Percentiles rank a stretch among this genome's conserved stretches.
Evolutionary conservation across 2,113 vertebrate genomes (phyloP).

Genomic region (Ornithorhynchus anatinus): DNA sequence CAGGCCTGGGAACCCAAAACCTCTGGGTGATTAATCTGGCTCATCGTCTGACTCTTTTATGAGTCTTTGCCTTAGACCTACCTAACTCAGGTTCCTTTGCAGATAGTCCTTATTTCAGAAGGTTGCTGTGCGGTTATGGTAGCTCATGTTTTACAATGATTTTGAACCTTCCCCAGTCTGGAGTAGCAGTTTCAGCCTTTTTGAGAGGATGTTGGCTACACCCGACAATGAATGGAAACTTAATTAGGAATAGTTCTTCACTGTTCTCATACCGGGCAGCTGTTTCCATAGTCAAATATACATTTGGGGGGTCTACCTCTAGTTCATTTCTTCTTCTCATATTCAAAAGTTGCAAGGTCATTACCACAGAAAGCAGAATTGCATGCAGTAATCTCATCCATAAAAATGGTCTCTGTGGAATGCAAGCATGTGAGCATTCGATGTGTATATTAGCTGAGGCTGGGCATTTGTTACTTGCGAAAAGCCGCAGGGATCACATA

Average conservation of each 20-base stretch:
- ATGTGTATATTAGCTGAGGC: background rate
- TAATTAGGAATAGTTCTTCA: background rate
- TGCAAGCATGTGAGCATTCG: constrained; percentile 5
- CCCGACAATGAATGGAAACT: background rate
- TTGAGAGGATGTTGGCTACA: background rate
- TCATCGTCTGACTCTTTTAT: too few species aligned
- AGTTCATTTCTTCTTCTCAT: constrained; percentile 62
- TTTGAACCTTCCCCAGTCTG: background rate
- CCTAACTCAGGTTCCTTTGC: background rate
- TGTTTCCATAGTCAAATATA: constrained; percentile 65
- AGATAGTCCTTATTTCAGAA: background rate
- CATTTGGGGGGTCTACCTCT: constrained; percentile 54
- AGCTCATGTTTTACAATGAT: background rate
- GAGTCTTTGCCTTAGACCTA: too few species aligned
- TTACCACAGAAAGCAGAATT: constrained; percentile 58
- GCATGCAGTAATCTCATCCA: constrained; percentile 47
- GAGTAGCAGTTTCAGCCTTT: background rate
- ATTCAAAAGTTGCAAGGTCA: constrained; percentile 64
- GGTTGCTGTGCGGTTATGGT: too few species aligned
- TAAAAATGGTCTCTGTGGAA: constrained; percentile 49
- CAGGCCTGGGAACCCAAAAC: too few species aligned
- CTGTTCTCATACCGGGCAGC: constrained; percentile 7
- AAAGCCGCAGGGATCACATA: background rate
- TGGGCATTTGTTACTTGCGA: constrained; percentile 9
- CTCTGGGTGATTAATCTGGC: too few species aligned